Percentiles rank a stretch among this genome's conserved stretches.
These are phyloP conservation scores for Marasmarcha lunaedactyla DNA, from an alignment of 2,888 invertebrate genomes.

Conservation along the genomic window DNA sequence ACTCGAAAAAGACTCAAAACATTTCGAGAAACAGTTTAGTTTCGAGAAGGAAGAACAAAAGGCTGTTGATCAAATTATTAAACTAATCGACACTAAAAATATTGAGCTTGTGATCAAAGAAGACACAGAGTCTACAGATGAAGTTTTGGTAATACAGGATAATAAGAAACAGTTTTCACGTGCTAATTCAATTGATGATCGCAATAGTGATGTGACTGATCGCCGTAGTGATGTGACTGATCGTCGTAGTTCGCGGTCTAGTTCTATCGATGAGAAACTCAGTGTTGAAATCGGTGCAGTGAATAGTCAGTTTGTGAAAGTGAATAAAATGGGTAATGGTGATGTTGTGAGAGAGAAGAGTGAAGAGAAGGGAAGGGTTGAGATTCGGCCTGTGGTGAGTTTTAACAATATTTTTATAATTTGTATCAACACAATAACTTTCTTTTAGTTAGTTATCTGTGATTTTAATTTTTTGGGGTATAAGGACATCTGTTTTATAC, in stretches of 20 bases:
- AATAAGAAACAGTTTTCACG: too few relatives aligned
- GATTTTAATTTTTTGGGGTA: too few relatives aligned
- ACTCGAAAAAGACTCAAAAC: background rate
- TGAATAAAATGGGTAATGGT: slow-evolving; percentile 8
- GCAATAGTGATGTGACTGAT: too few relatives aligned
- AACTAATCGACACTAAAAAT: background rate
- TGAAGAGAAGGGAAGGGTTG: slow-evolving; percentile 28
- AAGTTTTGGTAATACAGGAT: too few relatives aligned
- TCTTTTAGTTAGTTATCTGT: background rate
- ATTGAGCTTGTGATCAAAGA: background rate
- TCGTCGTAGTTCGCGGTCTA: slow-evolving; percentile 5
- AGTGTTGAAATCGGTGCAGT: slow-evolving; percentile 12
- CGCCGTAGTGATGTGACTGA: background rate
- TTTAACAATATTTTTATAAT: background rate
- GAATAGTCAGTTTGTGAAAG: slow-evolving; percentile 8
- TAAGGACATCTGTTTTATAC: too few relatives aligned
- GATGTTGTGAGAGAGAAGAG: background rate
- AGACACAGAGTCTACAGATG: background rate
- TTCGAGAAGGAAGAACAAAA: background rate
- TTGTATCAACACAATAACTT: background rate
- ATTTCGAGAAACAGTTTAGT: too few relatives aligned
- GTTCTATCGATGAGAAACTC: slow-evolving; percentile 15
- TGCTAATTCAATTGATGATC: too few relatives aligned
- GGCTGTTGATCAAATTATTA: background rate
- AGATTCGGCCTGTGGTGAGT: slow-evolving; percentile 50